Percentiles rank a stretch among this genome's conserved stretches.
Conservation (phyloP, 1,140 invertebrate species). For the Anastrepha obliqua region DNA sequence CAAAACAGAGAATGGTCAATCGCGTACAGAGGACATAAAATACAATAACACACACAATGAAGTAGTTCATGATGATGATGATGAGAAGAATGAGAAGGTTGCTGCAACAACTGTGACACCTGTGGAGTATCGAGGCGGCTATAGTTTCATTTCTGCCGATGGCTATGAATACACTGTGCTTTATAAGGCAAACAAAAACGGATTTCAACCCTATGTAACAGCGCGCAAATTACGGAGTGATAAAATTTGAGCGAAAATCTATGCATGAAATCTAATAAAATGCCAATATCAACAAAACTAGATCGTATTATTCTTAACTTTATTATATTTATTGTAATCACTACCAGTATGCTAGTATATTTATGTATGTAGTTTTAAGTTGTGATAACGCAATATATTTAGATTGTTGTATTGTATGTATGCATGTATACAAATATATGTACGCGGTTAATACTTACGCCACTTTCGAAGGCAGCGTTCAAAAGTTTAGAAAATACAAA, state of each 20-base stretch:
- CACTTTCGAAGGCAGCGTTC: too few relatives aligned
- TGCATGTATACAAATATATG: too few relatives aligned
- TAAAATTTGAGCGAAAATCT: slow-evolving; percentile 2
- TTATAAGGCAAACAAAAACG: slow-evolving; percentile 83
- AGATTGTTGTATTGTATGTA: neutral
- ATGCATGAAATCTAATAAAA: neutral
- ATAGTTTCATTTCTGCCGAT: slow-evolving; percentile 81
- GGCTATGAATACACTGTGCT: slow-evolving; percentile 81
- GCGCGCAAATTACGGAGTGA: slow-evolving; percentile 65
- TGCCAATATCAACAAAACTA: neutral
- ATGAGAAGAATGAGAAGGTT: neutral
- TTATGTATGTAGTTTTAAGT: neutral
- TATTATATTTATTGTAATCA: neutral
- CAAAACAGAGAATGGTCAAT: slow-evolving; percentile 68
- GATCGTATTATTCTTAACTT: neutral
- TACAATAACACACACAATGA: slow-evolving; percentile 60
- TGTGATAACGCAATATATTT: neutral
- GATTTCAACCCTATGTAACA: slow-evolving; percentile 81
- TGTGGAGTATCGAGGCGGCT: slow-evolving; percentile 77
- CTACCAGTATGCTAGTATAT: neutral
- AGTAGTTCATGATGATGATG: slow-evolving; percentile 32
- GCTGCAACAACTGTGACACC: slow-evolving; percentile 59
- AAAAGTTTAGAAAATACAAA: too few relatives aligned
- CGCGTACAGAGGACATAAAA: slow-evolving; percentile 66
- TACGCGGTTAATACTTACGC: too few relatives aligned